phyloP scores from a whole-genome alignment of 2,888 invertebrate genomes.

The Drosophila merina region DNA sequence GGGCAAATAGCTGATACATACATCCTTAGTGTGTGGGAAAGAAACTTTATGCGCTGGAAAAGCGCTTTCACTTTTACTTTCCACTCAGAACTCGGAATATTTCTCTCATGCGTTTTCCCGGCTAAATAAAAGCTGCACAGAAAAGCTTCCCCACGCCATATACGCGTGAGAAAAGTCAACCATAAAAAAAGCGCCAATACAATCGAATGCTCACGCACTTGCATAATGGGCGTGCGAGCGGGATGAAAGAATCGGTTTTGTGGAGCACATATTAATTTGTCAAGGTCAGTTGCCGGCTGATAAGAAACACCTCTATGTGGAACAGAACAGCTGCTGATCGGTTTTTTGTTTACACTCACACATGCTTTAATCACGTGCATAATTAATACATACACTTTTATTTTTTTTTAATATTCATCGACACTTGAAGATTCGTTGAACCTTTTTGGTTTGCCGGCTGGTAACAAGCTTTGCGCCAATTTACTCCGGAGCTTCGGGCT shows the following conservation, averaged over 20 bases:
- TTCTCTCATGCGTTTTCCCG: slow-evolving; percentile 24
- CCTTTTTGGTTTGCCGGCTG: slow-evolving; percentile 12
- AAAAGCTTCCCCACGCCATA: slow-evolving; percentile 55
- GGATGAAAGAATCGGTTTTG: slow-evolving; percentile 12
- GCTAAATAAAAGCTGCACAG: slow-evolving; percentile 37
- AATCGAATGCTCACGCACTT: slow-evolving; percentile 43
- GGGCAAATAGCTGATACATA: slow-evolving; percentile 23
- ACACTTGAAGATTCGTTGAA: slow-evolving; percentile 33
- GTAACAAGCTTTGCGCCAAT: slow-evolving; percentile 24
- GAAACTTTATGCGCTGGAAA: slow-evolving; percentile 22
- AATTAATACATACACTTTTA: neutral
- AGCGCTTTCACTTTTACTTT: slow-evolving; percentile 48
- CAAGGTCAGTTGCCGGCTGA: slow-evolving; percentile 54
- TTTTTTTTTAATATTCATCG: neutral
- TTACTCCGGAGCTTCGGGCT: slow-evolving; percentile 42
- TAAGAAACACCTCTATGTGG: slow-evolving; percentile 18
- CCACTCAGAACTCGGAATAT: slow-evolving; percentile 4
- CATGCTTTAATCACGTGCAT: slow-evolving; percentile 11
- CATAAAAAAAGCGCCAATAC: slow-evolving; percentile 2
- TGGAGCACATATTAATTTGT: slow-evolving; percentile 26
- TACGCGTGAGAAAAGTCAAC: slow-evolving; percentile 33
- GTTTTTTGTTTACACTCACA: slow-evolving; percentile 58
- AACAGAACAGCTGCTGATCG: slow-evolving; percentile 62
- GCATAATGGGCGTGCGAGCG: slow-evolving; percentile 48
- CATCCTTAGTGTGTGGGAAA: slow-evolving; percentile 2